A percentile compares a stretch with the other conserved stretches of the same genome.
These are phyloP conservation scores for Cyanoderma ruficeps DNA, from an alignment of 2,113 vertebrate species.

Conservation along the genomic window DNA sequence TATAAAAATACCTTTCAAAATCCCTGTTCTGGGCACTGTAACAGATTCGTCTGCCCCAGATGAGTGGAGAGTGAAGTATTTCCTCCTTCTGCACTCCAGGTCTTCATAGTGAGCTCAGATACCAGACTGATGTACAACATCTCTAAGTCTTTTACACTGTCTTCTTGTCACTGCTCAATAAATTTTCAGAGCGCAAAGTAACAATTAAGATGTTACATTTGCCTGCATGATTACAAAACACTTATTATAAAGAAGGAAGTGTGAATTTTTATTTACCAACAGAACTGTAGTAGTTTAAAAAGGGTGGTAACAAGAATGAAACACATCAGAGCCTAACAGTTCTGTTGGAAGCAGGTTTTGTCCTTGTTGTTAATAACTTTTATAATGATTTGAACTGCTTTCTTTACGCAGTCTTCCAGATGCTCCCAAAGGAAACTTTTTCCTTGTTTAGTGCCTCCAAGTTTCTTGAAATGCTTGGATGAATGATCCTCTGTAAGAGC, in stretches of 20 bases:
- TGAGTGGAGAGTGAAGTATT: not conserved
- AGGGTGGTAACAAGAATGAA: not conserved
- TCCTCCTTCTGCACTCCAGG: not conserved
- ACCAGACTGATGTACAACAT: not conserved
- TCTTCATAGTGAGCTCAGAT: not conserved
- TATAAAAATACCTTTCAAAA: conserved; percentile 24
- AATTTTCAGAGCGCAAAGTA: conserved; percentile 6
- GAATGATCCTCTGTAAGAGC: not conserved
- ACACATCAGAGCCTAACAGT: not conserved
- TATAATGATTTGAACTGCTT: conserved; percentile 40
- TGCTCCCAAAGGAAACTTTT: conserved; percentile 54
- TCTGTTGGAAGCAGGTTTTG: not conserved
- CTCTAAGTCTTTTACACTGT: not conserved
- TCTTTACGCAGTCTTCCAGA: conserved; percentile 50
- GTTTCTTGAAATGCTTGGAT: conserved; percentile 39
- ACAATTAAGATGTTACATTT: conserved; percentile 25
- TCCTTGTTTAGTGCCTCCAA: conserved; percentile 29
- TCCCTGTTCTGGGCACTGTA: conserved; percentile 17
- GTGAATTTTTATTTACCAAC: not conserved
- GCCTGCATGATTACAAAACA: not conserved
- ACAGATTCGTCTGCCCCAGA: not conserved
- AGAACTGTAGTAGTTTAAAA: not conserved
- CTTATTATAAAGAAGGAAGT: conserved; percentile 8
- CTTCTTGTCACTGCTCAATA: not conserved
- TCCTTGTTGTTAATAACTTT: conserved; percentile 64